Evolutionary conservation across 1,140 invertebrate genomes (phyloP).

Genomic region (Ips nitidus): DNA sequence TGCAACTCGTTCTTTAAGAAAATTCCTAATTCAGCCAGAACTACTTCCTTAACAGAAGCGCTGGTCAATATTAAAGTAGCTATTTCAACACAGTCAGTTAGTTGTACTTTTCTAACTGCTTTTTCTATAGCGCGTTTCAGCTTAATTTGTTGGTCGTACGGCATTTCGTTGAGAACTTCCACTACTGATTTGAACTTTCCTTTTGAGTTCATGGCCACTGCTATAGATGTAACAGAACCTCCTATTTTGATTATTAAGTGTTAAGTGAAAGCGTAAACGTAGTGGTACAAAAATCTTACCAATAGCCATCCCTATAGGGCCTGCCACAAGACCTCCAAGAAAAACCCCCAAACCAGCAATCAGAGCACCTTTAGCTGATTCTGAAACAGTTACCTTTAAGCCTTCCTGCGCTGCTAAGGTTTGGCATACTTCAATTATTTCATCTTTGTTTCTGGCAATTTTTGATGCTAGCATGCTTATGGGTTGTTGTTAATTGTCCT

Average conservation of each 20-base stretch:
- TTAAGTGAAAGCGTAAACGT: slow-evolving; percentile 1
- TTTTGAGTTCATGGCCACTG: slow-evolving; percentile 15
- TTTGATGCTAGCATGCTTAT: not conserved
- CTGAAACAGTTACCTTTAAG: slow-evolving; percentile 38
- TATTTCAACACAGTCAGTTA: slow-evolving; percentile 31
- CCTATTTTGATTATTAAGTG: slow-evolving; percentile 33
- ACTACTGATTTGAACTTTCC: slow-evolving; percentile 44
- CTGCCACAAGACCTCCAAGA: slow-evolving; percentile 41
- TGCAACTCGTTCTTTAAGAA: slow-evolving; percentile 42
- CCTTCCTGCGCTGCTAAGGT: slow-evolving; percentile 39
- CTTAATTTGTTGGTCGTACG: slow-evolving; percentile 31
- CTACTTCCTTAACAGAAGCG: slow-evolving; percentile 29
- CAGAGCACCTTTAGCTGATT: slow-evolving; percentile 41
- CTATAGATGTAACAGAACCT: slow-evolving; percentile 38
- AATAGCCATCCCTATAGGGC: slow-evolving; percentile 42
- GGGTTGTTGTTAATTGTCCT: too few species aligned
- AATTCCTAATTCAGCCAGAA: slow-evolving; percentile 34
- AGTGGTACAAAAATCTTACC: slow-evolving; percentile 33
- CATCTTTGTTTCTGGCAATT: not conserved
- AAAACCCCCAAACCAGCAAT: slow-evolving; percentile 35
- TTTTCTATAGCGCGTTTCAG: slow-evolving; percentile 35
- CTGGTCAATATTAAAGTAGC: slow-evolving; percentile 33
- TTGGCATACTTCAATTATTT: slow-evolving; percentile 30
- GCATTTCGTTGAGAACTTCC: slow-evolving; percentile 43
- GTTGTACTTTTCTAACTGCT: slow-evolving; percentile 27